Conservation (phyloP, 2,888 invertebrate species). For the Euzophera pinguis region DNA sequence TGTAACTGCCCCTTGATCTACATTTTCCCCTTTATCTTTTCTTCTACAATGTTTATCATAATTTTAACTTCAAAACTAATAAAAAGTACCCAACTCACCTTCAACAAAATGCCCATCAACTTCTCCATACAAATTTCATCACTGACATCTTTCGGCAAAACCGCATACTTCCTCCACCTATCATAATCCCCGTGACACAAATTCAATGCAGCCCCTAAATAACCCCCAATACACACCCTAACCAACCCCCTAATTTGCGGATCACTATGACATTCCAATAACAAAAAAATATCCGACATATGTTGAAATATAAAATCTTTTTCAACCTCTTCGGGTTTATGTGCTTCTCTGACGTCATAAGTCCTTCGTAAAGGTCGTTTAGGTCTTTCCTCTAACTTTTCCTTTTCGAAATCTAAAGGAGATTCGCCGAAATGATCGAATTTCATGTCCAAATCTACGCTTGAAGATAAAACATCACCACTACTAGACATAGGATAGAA, state of each 20-base stretch:
- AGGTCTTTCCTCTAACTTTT: constrained; percentile 35
- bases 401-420: constrained; percentile 54
- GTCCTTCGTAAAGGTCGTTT: constrained; percentile 42
- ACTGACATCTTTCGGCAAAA: constrained; percentile 55
- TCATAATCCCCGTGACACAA: constrained; percentile 77
- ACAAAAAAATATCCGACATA: constrained; percentile 83
- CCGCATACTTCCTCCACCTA: constrained; percentile 63
- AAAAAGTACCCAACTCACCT: constrained; percentile 54
- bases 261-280: constrained; percentile 86
- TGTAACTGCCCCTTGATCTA: too few relatives aligned
- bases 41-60: too few relatives aligned
- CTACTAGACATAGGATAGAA: constrained; percentile 71
- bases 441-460: constrained; percentile 80
- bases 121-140: constrained; percentile 62
- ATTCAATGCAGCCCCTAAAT: constrained; percentile 81
- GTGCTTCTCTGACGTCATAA: constrained; percentile 36
- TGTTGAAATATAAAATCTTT: constrained; percentile 75
- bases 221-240: constrained; percentile 83
- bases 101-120: constrained; percentile 74
- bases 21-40: too few relatives aligned
- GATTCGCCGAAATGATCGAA: constrained; percentile 82
- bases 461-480: constrained; percentile 57
- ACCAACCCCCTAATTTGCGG: constrained; percentile 89
- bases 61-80: not conserved
- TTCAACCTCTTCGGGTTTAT: constrained; percentile 25